Evolutionary conservation across 2,888 invertebrate genomes (phyloP).

Genomic region (Ametastegia equiseti): DNA sequence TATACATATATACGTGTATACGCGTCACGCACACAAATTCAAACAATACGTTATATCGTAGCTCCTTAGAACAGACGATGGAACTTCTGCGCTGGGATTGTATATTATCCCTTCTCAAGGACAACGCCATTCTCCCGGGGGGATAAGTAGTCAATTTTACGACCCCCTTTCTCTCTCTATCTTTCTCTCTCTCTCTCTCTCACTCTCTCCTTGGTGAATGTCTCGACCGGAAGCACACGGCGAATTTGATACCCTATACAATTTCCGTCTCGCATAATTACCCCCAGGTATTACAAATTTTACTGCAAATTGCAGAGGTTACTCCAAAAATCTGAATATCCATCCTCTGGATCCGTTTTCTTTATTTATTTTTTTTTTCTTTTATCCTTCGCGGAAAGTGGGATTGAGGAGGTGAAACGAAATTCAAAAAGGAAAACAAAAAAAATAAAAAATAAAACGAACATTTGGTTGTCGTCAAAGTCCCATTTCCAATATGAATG

Average conservation of each 20-base stretch:
- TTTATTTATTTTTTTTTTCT: neutral
- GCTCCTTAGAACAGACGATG: slow-evolving; percentile 40
- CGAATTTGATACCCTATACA: slow-evolving; percentile 38
- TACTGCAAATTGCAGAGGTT: neutral
- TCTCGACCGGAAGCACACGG: slow-evolving; percentile 26
- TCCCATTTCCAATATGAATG: neutral
- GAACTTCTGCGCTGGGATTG: slow-evolving; percentile 30
- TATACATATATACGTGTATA: neutral
- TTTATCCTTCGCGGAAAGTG: neutral
- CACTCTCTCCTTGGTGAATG: too few relatives aligned
- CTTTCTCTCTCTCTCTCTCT: too few relatives aligned
- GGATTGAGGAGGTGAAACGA: neutral
- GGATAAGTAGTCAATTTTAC: slow-evolving; percentile 42
- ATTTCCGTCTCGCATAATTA: slow-evolving; percentile 23
- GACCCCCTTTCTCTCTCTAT: slow-evolving; percentile 6
- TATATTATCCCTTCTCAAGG: slow-evolving; percentile 43
- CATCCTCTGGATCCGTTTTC: neutral
- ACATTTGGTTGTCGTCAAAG: neutral
- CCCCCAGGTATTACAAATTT: neutral
- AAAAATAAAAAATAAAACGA: too few relatives aligned
- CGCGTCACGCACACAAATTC: slow-evolving; percentile 16
- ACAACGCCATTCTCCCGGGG: slow-evolving; percentile 19
- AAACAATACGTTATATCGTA: slow-evolving; percentile 28
- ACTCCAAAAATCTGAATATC: neutral
- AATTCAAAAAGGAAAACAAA: too few relatives aligned